A percentile compares a stretch with the other conserved stretches of the same genome.
These are phyloP conservation scores for Andrena fulva DNA, from an alignment of 2,888 invertebrate species.

Conservation along the genomic window DNA sequence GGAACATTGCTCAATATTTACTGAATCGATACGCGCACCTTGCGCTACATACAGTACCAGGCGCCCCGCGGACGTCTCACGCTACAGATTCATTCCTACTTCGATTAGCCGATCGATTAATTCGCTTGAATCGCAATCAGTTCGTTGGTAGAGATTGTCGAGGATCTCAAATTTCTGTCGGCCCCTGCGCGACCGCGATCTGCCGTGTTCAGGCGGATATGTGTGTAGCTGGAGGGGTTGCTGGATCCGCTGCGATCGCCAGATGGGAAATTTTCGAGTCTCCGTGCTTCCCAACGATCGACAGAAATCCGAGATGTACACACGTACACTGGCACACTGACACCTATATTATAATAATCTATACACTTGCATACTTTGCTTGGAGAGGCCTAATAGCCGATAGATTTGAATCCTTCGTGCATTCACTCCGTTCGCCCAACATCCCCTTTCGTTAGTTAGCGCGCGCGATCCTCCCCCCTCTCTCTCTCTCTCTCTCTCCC, in stretches of 20 bases:
- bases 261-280: background rate
- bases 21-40: constrained; percentile 46
- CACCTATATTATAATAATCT: constrained; percentile 41
- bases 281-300: constrained; percentile 36
- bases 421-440: constrained; percentile 41
- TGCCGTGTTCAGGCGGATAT: background rate
- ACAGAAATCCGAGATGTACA: constrained; percentile 41
- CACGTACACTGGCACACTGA: constrained; percentile 9
- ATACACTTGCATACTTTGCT: constrained; percentile 62
- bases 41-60: constrained; percentile 1
- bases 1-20: constrained; percentile 72
- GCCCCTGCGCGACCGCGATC: background rate
- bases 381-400: constrained; percentile 70
- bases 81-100: constrained; percentile 50
- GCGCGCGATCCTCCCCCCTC: constrained; percentile 7
- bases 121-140: constrained; percentile 46
- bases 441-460: constrained; percentile 18
- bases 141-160: constrained; percentile 40
- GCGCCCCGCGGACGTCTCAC: constrained; percentile 1
- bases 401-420: constrained; percentile 51
- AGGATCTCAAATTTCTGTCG: constrained; percentile 35
- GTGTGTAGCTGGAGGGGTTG: background rate
- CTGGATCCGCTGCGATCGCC: background rate
- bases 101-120: constrained; percentile 57
- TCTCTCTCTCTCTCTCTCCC: background rate